Base-by-base conservation (phyloP, 2,797 vertebrate species). In the Megaceryle alcyon region DNA sequence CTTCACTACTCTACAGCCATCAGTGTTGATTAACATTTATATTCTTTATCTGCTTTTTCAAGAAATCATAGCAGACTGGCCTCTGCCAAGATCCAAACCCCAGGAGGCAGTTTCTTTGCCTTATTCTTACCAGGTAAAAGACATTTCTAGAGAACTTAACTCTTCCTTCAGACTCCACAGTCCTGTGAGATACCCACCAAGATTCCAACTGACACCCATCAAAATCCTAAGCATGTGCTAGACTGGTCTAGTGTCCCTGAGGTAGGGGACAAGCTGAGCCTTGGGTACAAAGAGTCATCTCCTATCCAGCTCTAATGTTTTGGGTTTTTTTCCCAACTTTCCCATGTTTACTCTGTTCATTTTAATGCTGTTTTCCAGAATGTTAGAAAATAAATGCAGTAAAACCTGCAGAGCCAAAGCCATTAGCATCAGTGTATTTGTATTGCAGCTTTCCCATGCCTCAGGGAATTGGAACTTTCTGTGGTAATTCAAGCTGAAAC, bases 301-400 rank as follows among this genome's bases (percentile, higher is more conserved):
- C 33, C 37, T 66, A 7, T 12, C 28, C 29, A 77, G 17, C 31
- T 60, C 37, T 60, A 79, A 15, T 7, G 13, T 35, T 28, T 83
- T 83, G 77, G 33, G 33, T 43, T 35, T 35, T 35, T 35, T 35
- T 35, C 35, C 35, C 22, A 48, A 51, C 46, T 76, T 44, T 18
- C 14, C 26, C 82, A 4, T 65, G 43, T 60, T 79, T 68, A 73
- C 9, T 13, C n/a, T 68, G 37, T 28, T 86, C 25, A 23, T 80
- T 90, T 77, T 69, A 81, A 88, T 69, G 22, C n/a, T 61, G 23
- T 83, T 88, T 88, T 91, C 70, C 59, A 79, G 82, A 92, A 70
- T 1, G 3, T 41, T 69, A 86, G 66, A 63, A 92, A 87, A 82
- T 21, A 89, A 91, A 94, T n/a, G 14, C 63, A 88, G 51, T 84